These are phyloP conservation scores for Hydrophis major DNA, from an alignment of 2,797 vertebrate species.

Conservation along the genomic window DNA sequence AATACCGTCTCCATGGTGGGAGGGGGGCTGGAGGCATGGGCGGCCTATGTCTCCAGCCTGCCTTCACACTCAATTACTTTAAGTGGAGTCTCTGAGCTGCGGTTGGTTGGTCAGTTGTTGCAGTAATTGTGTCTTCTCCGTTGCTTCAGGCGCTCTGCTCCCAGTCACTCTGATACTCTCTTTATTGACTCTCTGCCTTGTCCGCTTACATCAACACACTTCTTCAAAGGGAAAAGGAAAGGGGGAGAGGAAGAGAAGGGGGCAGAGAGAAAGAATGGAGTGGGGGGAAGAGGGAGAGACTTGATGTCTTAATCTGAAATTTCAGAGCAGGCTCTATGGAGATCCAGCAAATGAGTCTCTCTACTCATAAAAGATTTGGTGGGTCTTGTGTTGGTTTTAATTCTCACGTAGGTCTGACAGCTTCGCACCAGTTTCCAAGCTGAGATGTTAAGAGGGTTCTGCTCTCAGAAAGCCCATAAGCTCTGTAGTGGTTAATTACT, in stretches of 20 bases:
- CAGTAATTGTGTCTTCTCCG: slow-evolving; percentile 73
- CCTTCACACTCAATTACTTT: slow-evolving; percentile 85
- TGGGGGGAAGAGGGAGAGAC: neutral
- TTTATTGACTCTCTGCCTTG: slow-evolving; percentile 59
- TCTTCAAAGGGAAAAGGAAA: slow-evolving; percentile 41
- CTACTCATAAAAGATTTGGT: neutral
- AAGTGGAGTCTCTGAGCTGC: slow-evolving; percentile 76
- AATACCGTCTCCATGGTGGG: slow-evolving; percentile 76
- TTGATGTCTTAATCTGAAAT: slow-evolving; percentile 21
- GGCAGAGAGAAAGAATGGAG: neutral
- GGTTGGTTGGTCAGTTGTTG: slow-evolving; percentile 72
- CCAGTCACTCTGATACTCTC: slow-evolving; percentile 50
- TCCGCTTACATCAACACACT: slow-evolving; percentile 61
- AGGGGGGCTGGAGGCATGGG: slow-evolving; percentile 61
- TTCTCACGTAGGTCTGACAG: neutral
- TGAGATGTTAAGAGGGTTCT: neutral
- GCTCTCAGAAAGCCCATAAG: neutral
- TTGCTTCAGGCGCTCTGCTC: slow-evolving; percentile 67
- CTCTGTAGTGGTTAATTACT: neutral
- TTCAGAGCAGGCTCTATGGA: neutral
- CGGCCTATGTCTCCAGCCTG: slow-evolving; percentile 76
- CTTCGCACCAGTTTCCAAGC: neutral
- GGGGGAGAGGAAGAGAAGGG: neutral
- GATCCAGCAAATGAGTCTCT: neutral
- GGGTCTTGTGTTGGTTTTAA: neutral